Evolutionary conservation across 1,140 invertebrate species (phyloP).

Genomic region (Ylistrum balloti): DNA sequence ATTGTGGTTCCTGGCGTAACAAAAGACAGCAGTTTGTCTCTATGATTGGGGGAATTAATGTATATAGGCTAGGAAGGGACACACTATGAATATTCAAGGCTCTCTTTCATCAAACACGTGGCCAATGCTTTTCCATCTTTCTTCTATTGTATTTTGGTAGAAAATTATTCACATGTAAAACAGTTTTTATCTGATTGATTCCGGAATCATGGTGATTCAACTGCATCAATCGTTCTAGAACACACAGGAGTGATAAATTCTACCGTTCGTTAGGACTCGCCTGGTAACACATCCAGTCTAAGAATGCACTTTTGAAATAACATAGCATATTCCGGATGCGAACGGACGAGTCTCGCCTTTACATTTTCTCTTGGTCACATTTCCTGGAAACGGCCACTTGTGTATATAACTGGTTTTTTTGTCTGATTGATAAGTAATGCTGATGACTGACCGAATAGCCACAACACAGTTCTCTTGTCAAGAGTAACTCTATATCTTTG

Average conservation of each 20-base stretch:
- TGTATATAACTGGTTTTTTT: background rate
- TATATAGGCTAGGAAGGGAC: background rate
- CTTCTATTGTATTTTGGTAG: background rate
- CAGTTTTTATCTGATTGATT: background rate
- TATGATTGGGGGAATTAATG: constrained; percentile 21
- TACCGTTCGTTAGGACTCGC: background rate
- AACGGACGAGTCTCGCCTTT: background rate
- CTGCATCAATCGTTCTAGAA: background rate
- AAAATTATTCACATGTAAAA: constrained; percentile 36
- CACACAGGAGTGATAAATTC: background rate
- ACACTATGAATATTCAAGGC: background rate
- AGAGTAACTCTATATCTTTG: background rate
- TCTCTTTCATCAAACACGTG: background rate
- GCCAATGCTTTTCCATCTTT: background rate
- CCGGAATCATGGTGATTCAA: background rate
- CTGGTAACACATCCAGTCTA: background rate
- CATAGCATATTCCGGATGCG: background rate
- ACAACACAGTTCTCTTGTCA: background rate
- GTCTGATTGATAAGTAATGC: background rate
- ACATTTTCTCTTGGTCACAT: background rate
- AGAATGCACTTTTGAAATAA: background rate
- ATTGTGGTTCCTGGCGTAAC: background rate
- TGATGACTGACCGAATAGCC: background rate
- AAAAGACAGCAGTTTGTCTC: background rate
- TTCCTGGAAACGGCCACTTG: constrained; percentile 10